These are phyloP conservation scores for Zeugodacus cucurbitae DNA, from an alignment of 1,140 invertebrate genomes.

Conservation along the genomic window DNA sequence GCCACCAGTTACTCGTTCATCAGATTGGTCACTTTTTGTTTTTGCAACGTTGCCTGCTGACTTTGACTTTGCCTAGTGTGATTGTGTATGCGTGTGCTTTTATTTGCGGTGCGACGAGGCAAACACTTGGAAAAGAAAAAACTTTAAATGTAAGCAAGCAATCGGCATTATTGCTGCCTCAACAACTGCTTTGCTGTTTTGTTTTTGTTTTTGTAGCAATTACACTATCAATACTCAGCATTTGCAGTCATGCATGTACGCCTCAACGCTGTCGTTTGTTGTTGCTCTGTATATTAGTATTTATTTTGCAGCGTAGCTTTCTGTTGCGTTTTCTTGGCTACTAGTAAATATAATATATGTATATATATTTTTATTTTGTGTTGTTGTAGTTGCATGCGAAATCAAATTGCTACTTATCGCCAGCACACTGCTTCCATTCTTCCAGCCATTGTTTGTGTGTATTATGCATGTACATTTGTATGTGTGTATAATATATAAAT, in stretches of 20 bases:
- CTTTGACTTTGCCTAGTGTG: constrained; percentile 13
- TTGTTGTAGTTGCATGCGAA: not conserved
- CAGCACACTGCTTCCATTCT: not conserved
- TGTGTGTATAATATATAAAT: not conserved
- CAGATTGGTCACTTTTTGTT: not conserved
- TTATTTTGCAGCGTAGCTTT: not conserved
- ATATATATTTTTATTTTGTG: not conserved
- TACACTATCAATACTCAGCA: not conserved
- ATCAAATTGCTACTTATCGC: constrained; percentile 14
- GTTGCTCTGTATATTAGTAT: not conserved
- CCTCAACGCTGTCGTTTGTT: not conserved
- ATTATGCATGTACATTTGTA: not conserved
- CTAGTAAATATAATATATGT: not conserved
- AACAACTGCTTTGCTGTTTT: not conserved
- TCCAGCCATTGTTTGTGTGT: not conserved
- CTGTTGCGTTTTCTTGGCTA: not conserved
- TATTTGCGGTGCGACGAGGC: not conserved
- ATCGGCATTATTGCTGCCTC: not conserved
- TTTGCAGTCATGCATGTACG: not conserved
- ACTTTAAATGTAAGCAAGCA: not conserved
- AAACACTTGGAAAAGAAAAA: not conserved
- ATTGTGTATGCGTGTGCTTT: not conserved
- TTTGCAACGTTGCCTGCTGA: not conserved
- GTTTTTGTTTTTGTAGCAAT: not conserved
- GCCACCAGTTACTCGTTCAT: not conserved